Conservation (phyloP, 2,797 vertebrate species). For the Bradypodion pumilum region DNA sequence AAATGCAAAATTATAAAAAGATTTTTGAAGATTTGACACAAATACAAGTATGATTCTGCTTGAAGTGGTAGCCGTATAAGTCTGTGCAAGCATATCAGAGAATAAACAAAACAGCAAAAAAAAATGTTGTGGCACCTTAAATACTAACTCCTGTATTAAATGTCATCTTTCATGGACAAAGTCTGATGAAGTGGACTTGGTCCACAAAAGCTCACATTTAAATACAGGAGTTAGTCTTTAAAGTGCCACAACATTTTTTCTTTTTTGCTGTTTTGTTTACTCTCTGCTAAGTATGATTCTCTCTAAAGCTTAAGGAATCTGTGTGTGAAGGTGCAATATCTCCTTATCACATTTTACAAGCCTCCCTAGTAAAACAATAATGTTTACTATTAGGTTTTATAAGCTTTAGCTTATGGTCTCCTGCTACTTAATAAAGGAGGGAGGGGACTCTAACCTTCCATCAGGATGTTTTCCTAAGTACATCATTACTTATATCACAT, state of each 20-base stretch:
- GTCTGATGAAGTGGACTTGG: no score
- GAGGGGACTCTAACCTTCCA: background rate
- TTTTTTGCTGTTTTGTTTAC: no score
- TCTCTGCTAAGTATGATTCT: no score
- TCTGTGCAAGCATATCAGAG: no score
- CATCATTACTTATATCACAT: background rate
- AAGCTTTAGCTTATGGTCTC: constrained; percentile 19
- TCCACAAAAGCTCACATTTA: no score
- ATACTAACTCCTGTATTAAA: no score
- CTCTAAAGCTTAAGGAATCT: background rate
- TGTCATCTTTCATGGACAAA: no score
- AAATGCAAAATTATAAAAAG: background rate
- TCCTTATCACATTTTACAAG: constrained; percentile 35
- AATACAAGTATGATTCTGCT: background rate
- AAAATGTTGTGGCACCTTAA: no score
- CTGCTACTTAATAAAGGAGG: background rate
- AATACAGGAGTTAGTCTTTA: no score
- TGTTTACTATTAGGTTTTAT: background rate
- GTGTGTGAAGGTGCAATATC: background rate
- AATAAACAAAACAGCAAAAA: no score
- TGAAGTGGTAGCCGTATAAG: no score
- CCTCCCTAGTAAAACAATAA: constrained; percentile 14
- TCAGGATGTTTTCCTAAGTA: background rate
- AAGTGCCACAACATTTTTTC: no score
- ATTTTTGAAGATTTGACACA: background rate